Percentiles rank a stretch among this genome's conserved stretches.
Conservation (phyloP, 2,113 vertebrate species). For the Anoura caudifer region DNA sequence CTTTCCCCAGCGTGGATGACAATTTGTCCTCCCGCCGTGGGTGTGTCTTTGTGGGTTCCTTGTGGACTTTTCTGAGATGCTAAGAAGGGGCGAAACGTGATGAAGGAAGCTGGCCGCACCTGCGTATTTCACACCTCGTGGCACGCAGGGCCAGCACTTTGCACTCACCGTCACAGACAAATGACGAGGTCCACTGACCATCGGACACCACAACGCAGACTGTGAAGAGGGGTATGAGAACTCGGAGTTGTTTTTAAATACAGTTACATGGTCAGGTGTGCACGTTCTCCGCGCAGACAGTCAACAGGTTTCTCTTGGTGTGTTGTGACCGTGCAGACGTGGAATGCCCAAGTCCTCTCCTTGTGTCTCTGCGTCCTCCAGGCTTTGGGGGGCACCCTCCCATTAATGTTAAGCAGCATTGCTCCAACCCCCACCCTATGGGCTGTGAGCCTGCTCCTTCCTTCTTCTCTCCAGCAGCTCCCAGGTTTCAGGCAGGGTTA, state of each 20-base stretch:
- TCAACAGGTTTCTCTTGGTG: background rate
- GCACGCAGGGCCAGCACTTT: background rate
- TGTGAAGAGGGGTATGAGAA: background rate
- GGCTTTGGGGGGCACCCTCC: background rate
- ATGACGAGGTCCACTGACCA: background rate
- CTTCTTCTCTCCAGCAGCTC: background rate
- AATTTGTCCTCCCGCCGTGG: background rate
- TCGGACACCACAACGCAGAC: background rate
- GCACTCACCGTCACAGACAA: background rate
- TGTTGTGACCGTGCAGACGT: background rate
- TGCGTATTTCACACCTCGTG: accelerated
- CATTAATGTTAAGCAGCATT: background rate
- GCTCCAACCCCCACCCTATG: background rate
- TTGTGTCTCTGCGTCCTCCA: accelerated
- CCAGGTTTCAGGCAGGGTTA: background rate
- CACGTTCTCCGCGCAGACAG: background rate
- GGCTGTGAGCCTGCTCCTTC: background rate
- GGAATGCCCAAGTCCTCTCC: background rate
- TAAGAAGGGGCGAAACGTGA: background rate
- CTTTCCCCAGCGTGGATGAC: no score
- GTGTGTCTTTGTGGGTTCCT: background rate
- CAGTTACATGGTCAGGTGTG: background rate
- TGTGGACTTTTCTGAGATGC: background rate
- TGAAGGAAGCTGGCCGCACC: background rate
- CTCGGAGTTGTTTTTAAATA: background rate